Evolutionary conservation across 2,888 invertebrate species (phyloP), one percentile per base, ranked within the genome.

Genomic region (Brassicogethes aeneus): DNA sequence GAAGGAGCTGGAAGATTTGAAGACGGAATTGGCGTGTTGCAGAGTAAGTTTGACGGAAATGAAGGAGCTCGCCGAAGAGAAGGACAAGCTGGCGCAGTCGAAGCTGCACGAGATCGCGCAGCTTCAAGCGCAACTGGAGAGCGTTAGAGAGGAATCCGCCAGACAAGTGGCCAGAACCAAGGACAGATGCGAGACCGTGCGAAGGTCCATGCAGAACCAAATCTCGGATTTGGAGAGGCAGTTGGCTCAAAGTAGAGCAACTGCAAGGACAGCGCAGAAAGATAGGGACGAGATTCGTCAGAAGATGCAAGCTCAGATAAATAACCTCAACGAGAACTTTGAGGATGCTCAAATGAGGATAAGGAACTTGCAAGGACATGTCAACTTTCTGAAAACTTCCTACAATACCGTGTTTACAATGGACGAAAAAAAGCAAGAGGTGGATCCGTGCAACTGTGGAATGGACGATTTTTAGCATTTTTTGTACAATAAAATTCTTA

Each of bases 271-370:
- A 1, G 77, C 79, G 0, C 80, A 82, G 53, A 80, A 79, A 54
- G 82, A 82, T 42, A 71, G 80, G 36, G 80, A 82, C 51, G 82
- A 82, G 50, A 76, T 81, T 32, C 72, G 82, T 38, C 79, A 80
- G 58, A 76, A 79, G 46, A 80, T 82, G 77, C 80, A 82, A 54
- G 70, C 76, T 13, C 81, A 82, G 58, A 75, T 82, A 35, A 77
- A 73, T 45, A 77, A 73, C 53, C 61, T 82, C 43, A 79, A 78
- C 54, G 81, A 82, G 54, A 80, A 78, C 49, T 80, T 82, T 49
- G 77, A 80, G 41, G 70, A 82, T 54, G 80, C 79, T 0, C 80
- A 81, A 53, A 74, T 78, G 51, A 67, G 80, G 15, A 75, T 82
- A 10, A 72, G 75, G 17, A 72, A 74, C 12, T 64, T 82, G 10